A percentile compares a stretch with the other conserved stretches of the same genome.
Evolutionary conservation across 2,888 invertebrate species (phyloP).

Genomic region (Emmelina monodactyla): DNA sequence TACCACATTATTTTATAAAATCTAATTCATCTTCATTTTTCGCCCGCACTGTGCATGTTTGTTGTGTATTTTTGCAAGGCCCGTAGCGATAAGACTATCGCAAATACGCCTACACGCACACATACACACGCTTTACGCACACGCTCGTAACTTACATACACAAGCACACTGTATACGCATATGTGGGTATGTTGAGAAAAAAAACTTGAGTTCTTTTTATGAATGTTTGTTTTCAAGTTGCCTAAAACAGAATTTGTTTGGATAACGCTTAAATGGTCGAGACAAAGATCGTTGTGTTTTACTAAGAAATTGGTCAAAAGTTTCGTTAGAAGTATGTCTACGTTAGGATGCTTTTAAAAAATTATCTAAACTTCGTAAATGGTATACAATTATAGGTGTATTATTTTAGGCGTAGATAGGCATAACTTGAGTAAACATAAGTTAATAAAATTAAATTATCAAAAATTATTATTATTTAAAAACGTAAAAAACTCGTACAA

Average conservation of each 20-base stretch:
- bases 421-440: too few relatives aligned
- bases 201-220: slow-evolving; percentile 3
- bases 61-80: slow-evolving; percentile 64
- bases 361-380: too few relatives aligned
- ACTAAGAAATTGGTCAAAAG: too few relatives aligned
- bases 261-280: slow-evolving; percentile 14
- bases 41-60: slow-evolving; percentile 33
- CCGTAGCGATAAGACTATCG: slow-evolving; percentile 55
- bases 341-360: too few relatives aligned
- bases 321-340: too few relatives aligned
- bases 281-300: too few relatives aligned
- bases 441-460: too few relatives aligned
- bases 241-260: slow-evolving; percentile 30
- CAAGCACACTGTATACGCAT: slow-evolving; percentile 13
- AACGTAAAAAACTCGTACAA: too few relatives aligned
- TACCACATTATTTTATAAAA: background rate
- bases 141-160: slow-evolving; percentile 8
- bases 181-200: slow-evolving; percentile 5
- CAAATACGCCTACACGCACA: slow-evolving; percentile 49
- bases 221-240: slow-evolving; percentile 44
- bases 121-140: slow-evolving; percentile 22
- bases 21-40: slow-evolving; percentile 8
- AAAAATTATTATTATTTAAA: too few relatives aligned
- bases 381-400: too few relatives aligned
- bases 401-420: too few relatives aligned